Base-by-base conservation (phyloP, 1,140 invertebrate species). In the Drosophila grimshawi region DNA sequence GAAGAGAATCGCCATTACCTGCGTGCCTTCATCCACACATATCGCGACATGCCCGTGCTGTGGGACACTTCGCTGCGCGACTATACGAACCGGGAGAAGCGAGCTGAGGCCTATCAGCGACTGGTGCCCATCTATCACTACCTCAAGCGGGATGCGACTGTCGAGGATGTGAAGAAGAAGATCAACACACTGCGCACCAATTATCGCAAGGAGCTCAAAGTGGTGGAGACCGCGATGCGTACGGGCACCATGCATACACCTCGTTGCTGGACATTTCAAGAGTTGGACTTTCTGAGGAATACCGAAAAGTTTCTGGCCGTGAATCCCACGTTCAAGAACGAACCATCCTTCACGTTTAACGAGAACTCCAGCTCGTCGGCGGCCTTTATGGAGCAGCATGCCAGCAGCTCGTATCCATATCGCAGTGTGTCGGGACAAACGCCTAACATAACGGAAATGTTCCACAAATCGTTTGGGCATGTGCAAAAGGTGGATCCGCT, bases 121-220 rank as follows among this genome's bases (percentile, higher is more conserved):
- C 66, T 92, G 37, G 90, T 92, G 60, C 91, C 90, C 66, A 92
- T 92, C 10, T 92, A 92, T 33, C 88, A 86, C 3, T 91, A 92
- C 30, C 75, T 92, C 0, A 92, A 92, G 45, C 69, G 88, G 1
- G 91, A 92, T 52, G 91, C 91, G 37, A 92, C 81, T 4, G 82
- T 92, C 2, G 85, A 91, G 64, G 91, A 92, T 57, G 91, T 92
- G 5, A 92, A 92, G 37, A 92, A 92, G 37, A 92, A 92, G 64
- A 92, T 92, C 4, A 92, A 92, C 27, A 92, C 91, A 0, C 57
- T 92, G 52, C 73, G 91, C 3, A 92, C 91, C 0, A 92, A 92
- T 37, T 92, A 92, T 27, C 81, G 91, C 43, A 92, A 92, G 74
- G 91, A 92, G 35, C 72, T 92, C 3, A 90, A 90, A 33, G 81